Conservation (phyloP, 1,140 invertebrate genomes). For the Chelonus insularis region DNA sequence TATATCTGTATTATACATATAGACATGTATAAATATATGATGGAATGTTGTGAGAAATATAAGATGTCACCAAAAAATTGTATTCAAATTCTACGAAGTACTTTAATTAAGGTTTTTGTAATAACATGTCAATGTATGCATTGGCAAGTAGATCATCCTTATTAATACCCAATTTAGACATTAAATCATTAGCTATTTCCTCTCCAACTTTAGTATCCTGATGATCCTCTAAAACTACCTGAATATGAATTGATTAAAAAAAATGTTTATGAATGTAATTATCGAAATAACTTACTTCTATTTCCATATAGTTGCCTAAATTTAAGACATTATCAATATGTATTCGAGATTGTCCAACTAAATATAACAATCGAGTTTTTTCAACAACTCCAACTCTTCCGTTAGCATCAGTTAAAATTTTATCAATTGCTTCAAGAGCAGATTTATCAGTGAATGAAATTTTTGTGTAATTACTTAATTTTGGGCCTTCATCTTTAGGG, state of each 20-base stretch:
- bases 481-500: conserved; percentile 70
- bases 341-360: conserved; percentile 83
- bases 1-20: too few species aligned
- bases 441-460: conserved; percentile 57
- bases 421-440: conserved; percentile 49
- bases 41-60: too few species aligned
- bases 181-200: conserved; percentile 70
- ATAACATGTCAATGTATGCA: conserved; percentile 75
- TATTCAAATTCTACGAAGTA: too few species aligned
- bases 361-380: conserved; percentile 75
- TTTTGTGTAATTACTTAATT: conserved; percentile 68
- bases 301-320: conserved; percentile 85
- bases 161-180: conserved; percentile 69
- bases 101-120: conserved; percentile 26
- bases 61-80: too few species aligned
- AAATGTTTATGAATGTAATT: background rate
- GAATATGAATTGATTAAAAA: conserved; percentile 19
- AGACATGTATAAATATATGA: too few species aligned
- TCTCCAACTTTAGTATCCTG: conserved; percentile 73
- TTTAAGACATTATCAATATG: conserved; percentile 83
- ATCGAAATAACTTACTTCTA: conserved; percentile 71
- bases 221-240: conserved; percentile 69
- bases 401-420: conserved; percentile 62
- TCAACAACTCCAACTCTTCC: conserved; percentile 70
- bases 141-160: conserved; percentile 71